A percentile compares a stretch with the other conserved stretches of the same genome.
Evolutionary conservation across 2,888 invertebrate species (phyloP).

Genomic region (Platycnemis pennipes): DNA sequence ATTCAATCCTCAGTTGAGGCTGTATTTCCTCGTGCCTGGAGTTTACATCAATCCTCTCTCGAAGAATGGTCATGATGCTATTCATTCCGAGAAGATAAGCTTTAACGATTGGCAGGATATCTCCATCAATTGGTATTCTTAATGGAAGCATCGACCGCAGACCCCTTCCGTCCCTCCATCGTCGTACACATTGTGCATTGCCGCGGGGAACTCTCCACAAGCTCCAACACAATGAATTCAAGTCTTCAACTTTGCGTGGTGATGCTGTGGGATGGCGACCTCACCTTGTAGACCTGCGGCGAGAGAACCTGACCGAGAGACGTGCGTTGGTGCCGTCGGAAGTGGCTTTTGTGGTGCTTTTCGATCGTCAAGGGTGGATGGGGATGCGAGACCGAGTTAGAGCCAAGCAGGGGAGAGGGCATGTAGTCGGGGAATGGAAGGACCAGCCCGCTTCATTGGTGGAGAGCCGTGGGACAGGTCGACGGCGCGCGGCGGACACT

Average conservation of each 20-base stretch:
- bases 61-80: no score
- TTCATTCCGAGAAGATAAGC: no score
- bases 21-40: no score
- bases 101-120: neutral
- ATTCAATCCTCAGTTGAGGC: no score
- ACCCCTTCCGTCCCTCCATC: neutral
- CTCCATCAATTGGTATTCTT: neutral
- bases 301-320: neutral
- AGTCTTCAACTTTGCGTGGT: no score
- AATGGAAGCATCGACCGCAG: neutral
- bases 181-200: neutral
- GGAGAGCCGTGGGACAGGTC: no score
- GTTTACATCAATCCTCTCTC: no score
- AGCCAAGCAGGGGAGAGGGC: neutral
- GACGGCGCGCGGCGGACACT: no score
- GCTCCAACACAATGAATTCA: no score
- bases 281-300: neutral
- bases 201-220: neutral
- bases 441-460: no score
- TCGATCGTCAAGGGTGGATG: neutral
- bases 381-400: neutral
- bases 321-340: neutral
- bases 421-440: neutral
- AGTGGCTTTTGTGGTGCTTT: constrained; percentile 30
- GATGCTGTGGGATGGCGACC: neutral